Evolutionary conservation across 2,888 invertebrate species (phyloP), one percentile per base, ranked within the genome.

Genomic region (Limnephilus marmoratus): DNA sequence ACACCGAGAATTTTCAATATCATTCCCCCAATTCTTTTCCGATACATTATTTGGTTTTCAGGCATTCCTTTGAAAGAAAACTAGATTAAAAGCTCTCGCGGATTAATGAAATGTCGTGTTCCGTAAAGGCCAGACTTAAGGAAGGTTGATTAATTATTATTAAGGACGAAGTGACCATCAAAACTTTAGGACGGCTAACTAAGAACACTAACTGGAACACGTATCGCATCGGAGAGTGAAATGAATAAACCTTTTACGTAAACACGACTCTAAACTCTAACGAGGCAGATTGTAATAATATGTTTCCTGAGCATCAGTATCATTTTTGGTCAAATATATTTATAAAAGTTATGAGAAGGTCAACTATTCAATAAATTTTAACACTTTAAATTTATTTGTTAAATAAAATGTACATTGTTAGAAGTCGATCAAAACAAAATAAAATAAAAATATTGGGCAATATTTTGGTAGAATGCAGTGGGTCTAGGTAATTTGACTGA

Each of bases 21-120:
- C 24, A 24, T 83, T 34, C 37, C 37, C 37, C 37, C 34, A 83
- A 83, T 83, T 83, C 83, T 37, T 83, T 24, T 37, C 3, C 18
- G 83, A 37, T 83, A 83, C 83, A 37, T 37, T 83, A 13, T 83
- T 83, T 83, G 37, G 37, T 83, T 86, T 45, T 86, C 45, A 34
- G 24, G n/a, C 45, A 86, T 86, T 86, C 86, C 29, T 68, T 11
- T 7, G 86, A 41, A n/a, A 86, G 86, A 86, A 45, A 86, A n/a
- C 13, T 45, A 9, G 37, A 86, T 86, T 86, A n/a, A 86, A 29
- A 45, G 86, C 86, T 86, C 49, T 41, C 86, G 13, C n/a, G n/a
- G 45, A 86, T 86, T 86, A 86, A 45, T 29, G 86, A 49, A 45
- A 41, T 86, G 12, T 24, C n/a, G 86, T 37, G 37, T 45, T 37